A percentile compares a stretch with the other conserved stretches of the same genome.
These are phyloP conservation scores for Zosterops japonicus DNA, from an alignment of 2,113 vertebrate species.

Conservation along the genomic window DNA sequence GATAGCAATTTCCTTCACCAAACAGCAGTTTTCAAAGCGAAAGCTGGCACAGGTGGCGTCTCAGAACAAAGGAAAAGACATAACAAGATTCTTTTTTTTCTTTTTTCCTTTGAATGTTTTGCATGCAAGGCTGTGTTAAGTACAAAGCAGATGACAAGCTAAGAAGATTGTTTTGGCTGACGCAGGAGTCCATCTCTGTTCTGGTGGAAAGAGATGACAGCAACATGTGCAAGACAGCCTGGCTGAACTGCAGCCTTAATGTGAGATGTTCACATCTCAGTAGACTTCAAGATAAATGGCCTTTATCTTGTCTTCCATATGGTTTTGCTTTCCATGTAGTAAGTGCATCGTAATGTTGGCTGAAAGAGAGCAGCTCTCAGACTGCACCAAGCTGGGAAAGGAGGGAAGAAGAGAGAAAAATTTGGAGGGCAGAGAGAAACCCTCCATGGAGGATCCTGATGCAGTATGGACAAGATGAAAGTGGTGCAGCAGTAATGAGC, in stretches of 20 bases:
- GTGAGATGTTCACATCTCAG: constrained; percentile 6
- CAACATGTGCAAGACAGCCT: constrained; percentile 1
- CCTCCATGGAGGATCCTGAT: not conserved
- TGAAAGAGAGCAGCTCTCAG: not conserved
- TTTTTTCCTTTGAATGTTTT: not conserved
- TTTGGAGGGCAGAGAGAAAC: not conserved
- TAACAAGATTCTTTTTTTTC: not conserved
- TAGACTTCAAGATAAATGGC: constrained; percentile 12
- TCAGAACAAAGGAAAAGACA: not conserved
- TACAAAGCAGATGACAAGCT: not conserved
- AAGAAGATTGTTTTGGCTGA: not conserved
- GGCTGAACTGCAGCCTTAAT: not conserved
- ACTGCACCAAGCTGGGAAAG: not conserved
- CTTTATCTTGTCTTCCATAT: constrained; percentile 33
- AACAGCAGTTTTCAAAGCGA: not conserved
- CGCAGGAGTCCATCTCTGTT: not conserved
- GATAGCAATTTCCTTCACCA: not conserved
- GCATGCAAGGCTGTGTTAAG: not conserved
- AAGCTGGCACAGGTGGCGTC: not conserved
- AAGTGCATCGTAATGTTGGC: not conserved
- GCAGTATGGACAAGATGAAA: not conserved
- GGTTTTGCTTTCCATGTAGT: constrained; percentile 16
- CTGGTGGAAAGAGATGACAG: constrained; percentile 6
- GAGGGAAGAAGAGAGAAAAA: not conserved
- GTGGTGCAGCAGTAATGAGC: not conserved